Base-by-base conservation (phyloP, 2,113 vertebrate genomes). In the Argyrosomus japonicus region DNA sequence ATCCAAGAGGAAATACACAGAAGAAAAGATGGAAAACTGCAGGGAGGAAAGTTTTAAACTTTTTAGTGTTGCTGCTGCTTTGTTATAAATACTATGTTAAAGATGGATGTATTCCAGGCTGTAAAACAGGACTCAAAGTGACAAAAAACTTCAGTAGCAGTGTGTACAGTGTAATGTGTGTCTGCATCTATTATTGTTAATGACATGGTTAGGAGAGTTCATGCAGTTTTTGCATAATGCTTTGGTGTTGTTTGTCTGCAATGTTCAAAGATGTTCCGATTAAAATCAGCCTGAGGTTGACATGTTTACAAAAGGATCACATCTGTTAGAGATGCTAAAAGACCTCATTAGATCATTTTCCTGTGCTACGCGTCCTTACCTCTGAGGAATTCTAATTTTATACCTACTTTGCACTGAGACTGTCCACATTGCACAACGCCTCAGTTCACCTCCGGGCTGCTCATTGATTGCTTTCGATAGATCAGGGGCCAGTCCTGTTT, bases 401-500 rank as follows among this genome's bases (percentile, higher is more conserved):
- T 75, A 67, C 32, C 77, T 43, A 18, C 69, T 62, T 63, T 76
- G 74, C 53, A 50, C 61, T 23, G 61, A 67, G 32, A 54, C 56
- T 64, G 54, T 75, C 74, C 63, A 48, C 54, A 51, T 43, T 51
- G 8, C 2, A 11, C 50, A 60, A 50, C 36, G 51, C 73, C 60
- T 75, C 70, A 25, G 54, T 14, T 13, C 68, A 74, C 40, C 87
- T 87, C 69, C 25, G 15, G 70, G 79, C 81, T 77, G 57, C 63
- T 77, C 74, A 89, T 88, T 82, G 86, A 91, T 91, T 86, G 64
- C 70, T 85, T 85, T 87, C 19, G 2, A 79, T 79, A 79, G 72
- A 86, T 92, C 77, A 82, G 80, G 67, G 57, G 36, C 72, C 45
- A 71, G 63, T 81, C 54, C 11, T 86, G 83, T 79, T 86, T 80